These are phyloP conservation scores for Bucorvus abyssinicus DNA, from an alignment of 2,797 vertebrate species.

Conservation along the genomic window DNA sequence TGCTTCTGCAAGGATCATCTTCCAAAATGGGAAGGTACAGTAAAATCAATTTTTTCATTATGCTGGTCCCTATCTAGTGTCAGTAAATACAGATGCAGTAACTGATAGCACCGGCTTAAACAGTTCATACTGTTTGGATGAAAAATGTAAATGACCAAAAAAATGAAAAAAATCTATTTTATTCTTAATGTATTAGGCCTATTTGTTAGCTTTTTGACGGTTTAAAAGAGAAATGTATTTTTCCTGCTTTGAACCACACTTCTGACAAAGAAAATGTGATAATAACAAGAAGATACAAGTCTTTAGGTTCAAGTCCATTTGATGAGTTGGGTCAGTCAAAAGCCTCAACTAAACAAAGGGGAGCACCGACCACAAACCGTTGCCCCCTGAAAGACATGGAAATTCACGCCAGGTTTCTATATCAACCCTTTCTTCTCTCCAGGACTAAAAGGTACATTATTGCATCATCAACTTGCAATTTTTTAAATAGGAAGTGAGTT, in stretches of 20 bases:
- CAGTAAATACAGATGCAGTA: neutral
- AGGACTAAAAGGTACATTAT: neutral
- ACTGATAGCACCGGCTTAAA: neutral
- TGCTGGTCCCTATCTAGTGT: neutral
- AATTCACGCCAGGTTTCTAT: neutral
- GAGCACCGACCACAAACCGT: neutral
- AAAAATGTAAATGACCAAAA: neutral
- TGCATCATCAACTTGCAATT: neutral
- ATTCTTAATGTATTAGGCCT: neutral
- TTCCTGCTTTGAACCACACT: neutral
- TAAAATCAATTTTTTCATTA: neutral
- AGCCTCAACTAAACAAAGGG: neutral
- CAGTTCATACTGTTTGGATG: too few relatives aligned
- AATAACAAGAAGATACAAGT: fast-evolving
- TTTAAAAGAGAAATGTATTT: neutral
- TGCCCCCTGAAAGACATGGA: neutral
- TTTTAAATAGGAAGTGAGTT: neutral
- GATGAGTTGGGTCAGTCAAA: neutral
- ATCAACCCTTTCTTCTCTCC: neutral
- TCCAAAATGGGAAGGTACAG: neutral
- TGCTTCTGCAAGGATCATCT: neutral
- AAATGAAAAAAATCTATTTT: neutral
- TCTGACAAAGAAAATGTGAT: neutral
- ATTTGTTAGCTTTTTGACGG: neutral
- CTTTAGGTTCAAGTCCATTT: neutral